Conservation (phyloP, 2,113 vertebrate genomes). For the Tringa solitaria region DNA sequence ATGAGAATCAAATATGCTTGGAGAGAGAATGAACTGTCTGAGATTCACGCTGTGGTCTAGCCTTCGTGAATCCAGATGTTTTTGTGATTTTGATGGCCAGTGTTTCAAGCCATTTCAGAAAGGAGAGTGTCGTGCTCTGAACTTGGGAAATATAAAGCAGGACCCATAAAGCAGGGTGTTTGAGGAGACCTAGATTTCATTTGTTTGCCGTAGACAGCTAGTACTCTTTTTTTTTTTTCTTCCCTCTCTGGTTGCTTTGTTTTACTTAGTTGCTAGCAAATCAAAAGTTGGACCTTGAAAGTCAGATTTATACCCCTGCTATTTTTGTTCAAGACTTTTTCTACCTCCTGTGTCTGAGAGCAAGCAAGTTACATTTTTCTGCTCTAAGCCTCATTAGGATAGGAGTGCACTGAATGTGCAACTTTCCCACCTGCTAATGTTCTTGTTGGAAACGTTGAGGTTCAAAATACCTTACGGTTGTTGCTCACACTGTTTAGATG, state of each 20-base stretch:
- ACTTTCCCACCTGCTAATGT: neutral
- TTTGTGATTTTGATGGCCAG: neutral
- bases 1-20: neutral
- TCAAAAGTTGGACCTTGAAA: neutral
- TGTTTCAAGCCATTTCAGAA: neutral
- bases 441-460: neutral
- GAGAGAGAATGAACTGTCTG: neutral
- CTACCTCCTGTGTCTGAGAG: neutral
- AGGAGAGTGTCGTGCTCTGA: neutral
- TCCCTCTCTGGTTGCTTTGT: neutral
- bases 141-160: neutral
- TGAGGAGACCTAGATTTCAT: neutral
- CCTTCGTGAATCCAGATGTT: neutral
- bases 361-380: neutral
- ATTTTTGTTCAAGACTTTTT: constrained; percentile 29
- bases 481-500: neutral
- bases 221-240: neutral
- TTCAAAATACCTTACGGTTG: neutral
- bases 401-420: neutral
- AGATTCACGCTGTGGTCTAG: neutral
- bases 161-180: neutral
- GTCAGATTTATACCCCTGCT: constrained; percentile 24
- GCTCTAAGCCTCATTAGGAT: neutral
- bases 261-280: constrained; percentile 21
- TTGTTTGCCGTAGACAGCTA: neutral